These are phyloP conservation scores for Tapirus indicus DNA, from an alignment of 2,797 vertebrate genomes.

Conservation along the genomic window DNA sequence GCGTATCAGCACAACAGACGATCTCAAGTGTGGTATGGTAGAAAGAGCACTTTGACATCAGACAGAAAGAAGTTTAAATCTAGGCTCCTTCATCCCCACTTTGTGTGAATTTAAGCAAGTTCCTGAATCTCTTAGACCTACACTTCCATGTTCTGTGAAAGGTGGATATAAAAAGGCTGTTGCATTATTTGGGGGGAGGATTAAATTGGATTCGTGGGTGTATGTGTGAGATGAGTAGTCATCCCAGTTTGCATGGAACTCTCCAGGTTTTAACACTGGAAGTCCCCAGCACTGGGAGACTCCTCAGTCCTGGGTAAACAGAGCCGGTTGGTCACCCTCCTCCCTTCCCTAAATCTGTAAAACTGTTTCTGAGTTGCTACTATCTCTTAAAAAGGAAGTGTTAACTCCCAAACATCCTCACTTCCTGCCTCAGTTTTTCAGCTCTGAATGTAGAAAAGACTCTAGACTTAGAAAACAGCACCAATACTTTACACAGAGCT, in stretches of 20 bases:
- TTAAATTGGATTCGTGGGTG: neutral
- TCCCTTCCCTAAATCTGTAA: neutral
- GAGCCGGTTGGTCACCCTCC: neutral
- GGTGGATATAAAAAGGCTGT: neutral
- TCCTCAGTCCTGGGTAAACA: neutral
- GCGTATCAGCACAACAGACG: accelerated
- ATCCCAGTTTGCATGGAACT: neutral
- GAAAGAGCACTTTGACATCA: neutral
- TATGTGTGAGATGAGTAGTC: neutral
- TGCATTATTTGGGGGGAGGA: neutral
- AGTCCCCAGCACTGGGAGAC: neutral
- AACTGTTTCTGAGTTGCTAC: neutral
- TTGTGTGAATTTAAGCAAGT: neutral
- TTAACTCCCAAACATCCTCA: neutral
- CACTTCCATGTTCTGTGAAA: neutral
- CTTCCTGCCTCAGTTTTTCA: constrained; percentile 51
- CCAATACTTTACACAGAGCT: neutral
- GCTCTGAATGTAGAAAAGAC: neutral
- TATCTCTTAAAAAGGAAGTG: neutral
- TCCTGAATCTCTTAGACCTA: neutral
- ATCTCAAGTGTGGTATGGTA: neutral
- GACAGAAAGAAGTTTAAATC: neutral
- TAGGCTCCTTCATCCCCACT: neutral
- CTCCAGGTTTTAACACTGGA: neutral
- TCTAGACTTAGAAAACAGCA: neutral